Evolutionary conservation across 1,140 invertebrate genomes (phyloP).

Genomic region (Drosophila bifasciata): DNA sequence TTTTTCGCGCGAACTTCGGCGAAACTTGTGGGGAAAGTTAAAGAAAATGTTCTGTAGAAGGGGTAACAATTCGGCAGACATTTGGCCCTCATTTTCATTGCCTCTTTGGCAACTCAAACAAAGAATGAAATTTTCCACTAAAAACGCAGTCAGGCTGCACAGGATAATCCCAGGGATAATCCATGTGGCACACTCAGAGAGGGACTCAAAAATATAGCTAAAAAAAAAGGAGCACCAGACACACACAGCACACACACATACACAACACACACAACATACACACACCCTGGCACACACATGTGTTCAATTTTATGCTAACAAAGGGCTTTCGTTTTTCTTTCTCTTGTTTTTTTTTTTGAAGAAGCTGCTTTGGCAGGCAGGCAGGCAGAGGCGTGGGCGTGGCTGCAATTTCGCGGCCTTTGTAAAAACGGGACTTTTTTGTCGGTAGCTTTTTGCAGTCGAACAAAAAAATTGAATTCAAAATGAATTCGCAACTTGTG

Average conservation of each 20-base stretch:
- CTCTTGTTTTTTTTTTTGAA: slow-evolving; percentile 54
- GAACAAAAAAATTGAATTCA: slow-evolving; percentile 71
- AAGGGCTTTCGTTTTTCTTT: slow-evolving; percentile 27
- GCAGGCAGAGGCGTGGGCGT: slow-evolving; percentile 5
- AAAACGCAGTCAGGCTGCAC: slow-evolving; percentile 75
- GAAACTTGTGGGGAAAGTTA: slow-evolving; percentile 38
- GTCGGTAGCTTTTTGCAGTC: slow-evolving; percentile 27
- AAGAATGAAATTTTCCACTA: slow-evolving; percentile 68
- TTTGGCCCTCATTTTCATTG: slow-evolving; percentile 48
- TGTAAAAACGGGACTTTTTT: slow-evolving; percentile 51
- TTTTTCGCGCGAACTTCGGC: slow-evolving; percentile 31
- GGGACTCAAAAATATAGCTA: slow-evolving; percentile 19
- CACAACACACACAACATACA: too few relatives aligned
- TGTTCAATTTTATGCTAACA: slow-evolving; percentile 76
- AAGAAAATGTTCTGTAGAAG: slow-evolving; percentile 41
- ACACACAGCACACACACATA: too few relatives aligned
- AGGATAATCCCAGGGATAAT: slow-evolving; percentile 76
- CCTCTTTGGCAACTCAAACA: slow-evolving; percentile 42
- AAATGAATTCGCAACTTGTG: slow-evolving; percentile 61
- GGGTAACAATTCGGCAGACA: slow-evolving; percentile 20
- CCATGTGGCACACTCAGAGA: slow-evolving; percentile 17
- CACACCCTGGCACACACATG: too few relatives aligned
- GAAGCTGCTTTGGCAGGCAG: background rate
- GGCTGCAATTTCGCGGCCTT: slow-evolving; percentile 69
- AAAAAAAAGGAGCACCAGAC: slow-evolving; percentile 44